phyloP scores from a whole-genome alignment of 2,888 invertebrate genomes.

The Chloroclystis v-ata region DNA sequence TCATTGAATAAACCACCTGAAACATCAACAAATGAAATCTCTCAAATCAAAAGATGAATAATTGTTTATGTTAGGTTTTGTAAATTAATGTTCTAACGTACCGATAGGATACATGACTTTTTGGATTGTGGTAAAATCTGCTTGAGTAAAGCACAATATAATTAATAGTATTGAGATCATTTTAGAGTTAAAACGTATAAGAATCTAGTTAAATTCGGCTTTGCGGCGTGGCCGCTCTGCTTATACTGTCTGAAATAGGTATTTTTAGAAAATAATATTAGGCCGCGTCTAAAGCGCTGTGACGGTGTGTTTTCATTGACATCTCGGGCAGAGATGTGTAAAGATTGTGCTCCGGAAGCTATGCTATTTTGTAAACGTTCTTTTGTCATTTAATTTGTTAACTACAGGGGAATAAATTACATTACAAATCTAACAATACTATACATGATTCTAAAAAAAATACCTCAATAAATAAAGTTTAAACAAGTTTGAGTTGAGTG shows the following conservation, averaged over 20 bases:
- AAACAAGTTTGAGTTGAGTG: too few species aligned
- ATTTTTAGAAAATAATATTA: constrained; percentile 75
- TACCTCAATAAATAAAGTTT: too few species aligned
- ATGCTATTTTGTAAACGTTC: too few species aligned
- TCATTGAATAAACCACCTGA: constrained; percentile 72
- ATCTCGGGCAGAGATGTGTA: constrained; percentile 3
- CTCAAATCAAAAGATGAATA: not conserved
- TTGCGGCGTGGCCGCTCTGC: constrained; percentile 50
- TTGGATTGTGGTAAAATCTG: constrained; percentile 29
- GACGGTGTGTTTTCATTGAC: constrained; percentile 19
- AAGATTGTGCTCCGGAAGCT: not conserved
- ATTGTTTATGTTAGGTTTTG: too few species aligned
- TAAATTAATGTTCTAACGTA: constrained; percentile 34
- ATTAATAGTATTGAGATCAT: constrained; percentile 36
- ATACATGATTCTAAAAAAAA: too few species aligned
- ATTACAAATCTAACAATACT: too few species aligned
- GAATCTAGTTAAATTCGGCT: constrained; percentile 31
- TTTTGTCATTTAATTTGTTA: too few species aligned
- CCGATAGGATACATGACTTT: constrained; percentile 55
- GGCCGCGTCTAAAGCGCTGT: constrained; percentile 44
- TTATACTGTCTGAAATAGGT: constrained; percentile 53
- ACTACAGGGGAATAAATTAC: too few species aligned
- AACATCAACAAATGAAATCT: constrained; percentile 28
- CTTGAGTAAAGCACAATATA: constrained; percentile 32
- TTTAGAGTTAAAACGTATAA: constrained; percentile 29